Base-by-base conservation (phyloP, 2,888 invertebrate genomes). In the Tryphoninae sp. region DNA sequence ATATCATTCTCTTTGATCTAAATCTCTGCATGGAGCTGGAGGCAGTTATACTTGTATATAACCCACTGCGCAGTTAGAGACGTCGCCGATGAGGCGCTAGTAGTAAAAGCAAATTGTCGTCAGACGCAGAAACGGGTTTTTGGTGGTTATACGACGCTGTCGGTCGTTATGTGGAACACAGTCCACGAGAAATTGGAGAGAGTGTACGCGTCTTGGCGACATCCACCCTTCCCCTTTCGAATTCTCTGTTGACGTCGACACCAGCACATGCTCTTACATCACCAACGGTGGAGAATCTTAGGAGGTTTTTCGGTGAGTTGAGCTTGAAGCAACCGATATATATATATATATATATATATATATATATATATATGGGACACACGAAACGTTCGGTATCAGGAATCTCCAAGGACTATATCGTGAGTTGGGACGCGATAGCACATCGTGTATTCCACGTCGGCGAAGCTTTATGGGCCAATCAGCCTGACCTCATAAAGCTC, bases 101-200 rank as follows among this genome's bases (percentile, higher is more conserved):
- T 74, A 69, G 74, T 51, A 69, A 75, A 75, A 61, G 49, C 71
- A 42, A 55, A 42, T 61, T 69, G n/a, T 75, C 51, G 69, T 71
- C 80, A 71, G 74, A 75, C 51, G 23, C 64, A 58, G 58, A 65
- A 69, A 45, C 33, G 69, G 61, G 16, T 78, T 72, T 73, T 45
- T 9, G 23, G 49, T 62, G 72, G 33, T 53, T 9, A 59, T 33
- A 13, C 33, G 42, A 13, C 16, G 45, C 61, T 49, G 49, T 33
- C 61, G 61, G 13, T 22, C 13, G 22, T 7, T 22, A 59, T 59
- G 13, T 23, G 16, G 58, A 9, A 22, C 49, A 19, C 16, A n/a
- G 45, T 62, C 16, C 19, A 40, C 33, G 64, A 55, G 69, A 71
- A 69, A 62, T 68, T 62, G 61, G 58, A 61, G 68, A 72, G 13